These are phyloP conservation scores for Hypomesus transpacificus DNA, from an alignment of 2,113 vertebrate genomes.

Conservation along the genomic window DNA sequence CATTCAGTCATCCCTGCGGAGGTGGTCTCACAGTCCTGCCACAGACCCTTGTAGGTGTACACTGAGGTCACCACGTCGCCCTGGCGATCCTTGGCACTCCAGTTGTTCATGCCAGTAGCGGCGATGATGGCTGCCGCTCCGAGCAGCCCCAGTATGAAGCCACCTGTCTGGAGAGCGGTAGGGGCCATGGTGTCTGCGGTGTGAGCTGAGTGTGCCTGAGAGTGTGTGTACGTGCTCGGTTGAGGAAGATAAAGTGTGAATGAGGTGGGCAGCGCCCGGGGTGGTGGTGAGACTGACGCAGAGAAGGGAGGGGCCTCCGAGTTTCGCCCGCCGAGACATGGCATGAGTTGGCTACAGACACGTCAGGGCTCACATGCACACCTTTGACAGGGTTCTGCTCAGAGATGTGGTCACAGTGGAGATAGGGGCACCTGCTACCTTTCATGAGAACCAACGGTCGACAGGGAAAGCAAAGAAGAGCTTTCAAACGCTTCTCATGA, in stretches of 20 bases:
- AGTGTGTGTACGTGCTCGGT: background rate
- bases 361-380: background rate
- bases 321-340: background rate
- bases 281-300: background rate
- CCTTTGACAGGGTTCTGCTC: background rate
- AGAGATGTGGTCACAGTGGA: conserved; percentile 1
- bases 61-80: conserved; percentile 78
- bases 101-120: conserved; percentile 77
- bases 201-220: background rate
- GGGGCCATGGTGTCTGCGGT: conserved; percentile 65
- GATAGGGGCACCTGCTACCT: background rate
- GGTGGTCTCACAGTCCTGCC: conserved; percentile 80
- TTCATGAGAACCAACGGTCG: background rate
- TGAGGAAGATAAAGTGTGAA: background rate
- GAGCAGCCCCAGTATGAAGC: conserved; percentile 42
- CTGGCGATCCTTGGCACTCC: conserved; percentile 81
- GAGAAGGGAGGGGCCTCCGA: background rate
- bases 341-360: background rate
- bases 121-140: conserved; percentile 73
- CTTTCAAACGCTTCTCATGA: background rate
- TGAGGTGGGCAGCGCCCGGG: background rate
- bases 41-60: conserved; percentile 82
- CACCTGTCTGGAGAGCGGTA: conserved; percentile 71
- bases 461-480: background rate
- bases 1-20: conserved; percentile 82